Evolutionary conservation across 2,888 invertebrate genomes (phyloP), one percentile per base, ranked within the genome.

Genomic region (Trissolcus japonicus): DNA sequence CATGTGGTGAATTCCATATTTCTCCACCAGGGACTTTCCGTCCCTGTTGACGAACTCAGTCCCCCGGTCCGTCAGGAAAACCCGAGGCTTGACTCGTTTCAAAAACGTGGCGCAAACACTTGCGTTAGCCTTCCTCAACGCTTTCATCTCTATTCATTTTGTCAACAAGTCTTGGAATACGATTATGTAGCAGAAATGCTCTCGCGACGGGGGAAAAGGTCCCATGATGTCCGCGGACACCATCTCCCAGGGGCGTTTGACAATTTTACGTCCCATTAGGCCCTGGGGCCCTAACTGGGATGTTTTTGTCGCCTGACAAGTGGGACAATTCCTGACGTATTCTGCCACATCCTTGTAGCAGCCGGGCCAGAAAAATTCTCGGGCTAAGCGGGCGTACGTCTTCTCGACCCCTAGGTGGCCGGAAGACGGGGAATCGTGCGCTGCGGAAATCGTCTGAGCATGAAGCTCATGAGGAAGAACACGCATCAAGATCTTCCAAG

Each of bases 331-430:
- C 11, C 13, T 2, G 21, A 57, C 25, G n/a, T 57, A 57, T 11
- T 57, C 41, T 0, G 40, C 55, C 6, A 55, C 55, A 16, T 57
- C 57, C 7, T 80, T 13, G 77, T 61, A 35, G 29, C 14, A n/a
- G 1, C 48, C 51, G 51, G 61, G 66, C 56, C 56, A 66, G 7
- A 50, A 51, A 6, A 11, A 61, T 0, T 61, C 40, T 0, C 61
- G 13, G 6, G 61, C 50, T 4, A 62, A 0, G 1, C 62, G 6
- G 4, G 62, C 41, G 41, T 51, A 19, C 1, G 19, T 19, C 19
- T 19, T 19, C 1, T 19, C 19, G 19, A 19, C 19, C 19, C 2
- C 19, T 53, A 53, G 9, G 14, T 62, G 62, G 0, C 53, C 62
- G 1, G 53, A 14, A 1, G 50, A 46, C 0, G 60, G 59, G 1